Evolutionary conservation across 2,888 invertebrate genomes (phyloP).

Genomic region (Hyalella azteca): DNA sequence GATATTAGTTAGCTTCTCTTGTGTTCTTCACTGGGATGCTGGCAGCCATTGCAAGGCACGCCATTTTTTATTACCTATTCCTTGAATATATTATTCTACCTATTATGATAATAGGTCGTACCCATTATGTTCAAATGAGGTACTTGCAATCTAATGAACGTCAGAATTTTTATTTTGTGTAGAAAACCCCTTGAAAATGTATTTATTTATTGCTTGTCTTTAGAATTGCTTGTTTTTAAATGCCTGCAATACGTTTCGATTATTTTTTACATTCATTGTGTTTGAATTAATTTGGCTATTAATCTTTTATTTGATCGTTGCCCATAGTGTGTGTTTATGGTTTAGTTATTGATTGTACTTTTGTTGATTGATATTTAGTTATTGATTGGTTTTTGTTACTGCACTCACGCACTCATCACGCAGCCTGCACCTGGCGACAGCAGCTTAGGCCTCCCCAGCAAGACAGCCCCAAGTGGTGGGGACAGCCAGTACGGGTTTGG

Average conservation of each 20-base stretch:
- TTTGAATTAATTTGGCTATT: no score
- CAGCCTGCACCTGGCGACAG: slow-evolving; percentile 40
- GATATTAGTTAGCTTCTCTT: no score
- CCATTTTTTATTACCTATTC: no score
- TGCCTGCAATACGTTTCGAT: background rate
- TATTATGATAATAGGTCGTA: no score
- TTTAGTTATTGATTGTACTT: background rate
- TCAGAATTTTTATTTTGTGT: no score
- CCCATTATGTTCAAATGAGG: no score
- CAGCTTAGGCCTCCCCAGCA: slow-evolving; percentile 44
- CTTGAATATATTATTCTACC: no score
- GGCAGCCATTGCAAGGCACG: no score
- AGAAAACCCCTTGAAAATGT: no score
- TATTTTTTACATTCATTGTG: no score
- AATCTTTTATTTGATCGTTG: background rate
- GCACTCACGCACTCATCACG: background rate
- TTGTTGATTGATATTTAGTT: background rate
- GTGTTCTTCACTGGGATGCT: no score
- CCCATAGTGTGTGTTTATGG: background rate
- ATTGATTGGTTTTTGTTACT: background rate
- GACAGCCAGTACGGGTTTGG: slow-evolving; percentile 69
- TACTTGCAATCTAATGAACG: no score
- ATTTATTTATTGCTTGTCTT: background rate
- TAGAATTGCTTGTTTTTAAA: background rate
- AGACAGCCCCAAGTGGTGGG: slow-evolving; percentile 61